Conservation (phyloP, 2,797 vertebrate genomes). For the Mionectes olivaceus region DNA sequence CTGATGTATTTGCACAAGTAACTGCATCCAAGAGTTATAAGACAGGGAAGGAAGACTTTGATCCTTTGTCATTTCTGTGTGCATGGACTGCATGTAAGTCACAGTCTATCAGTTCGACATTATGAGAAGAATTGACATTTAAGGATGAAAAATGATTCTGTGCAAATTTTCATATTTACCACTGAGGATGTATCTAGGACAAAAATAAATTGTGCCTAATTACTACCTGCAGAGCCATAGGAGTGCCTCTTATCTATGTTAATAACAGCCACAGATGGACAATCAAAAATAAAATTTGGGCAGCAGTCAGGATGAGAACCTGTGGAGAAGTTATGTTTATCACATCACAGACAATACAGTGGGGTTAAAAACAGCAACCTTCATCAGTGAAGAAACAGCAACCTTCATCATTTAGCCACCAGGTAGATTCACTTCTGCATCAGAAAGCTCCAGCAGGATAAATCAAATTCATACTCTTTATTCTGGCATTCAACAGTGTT, state of each 20-base stretch:
- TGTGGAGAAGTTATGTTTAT: conserved; percentile 30
- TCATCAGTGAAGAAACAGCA: conserved; percentile 67
- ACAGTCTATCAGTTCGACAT: not conserved
- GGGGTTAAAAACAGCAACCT: conserved; percentile 26
- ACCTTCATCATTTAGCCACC: conserved; percentile 58
- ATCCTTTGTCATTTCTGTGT: not conserved
- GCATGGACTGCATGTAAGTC: not conserved
- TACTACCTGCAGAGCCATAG: not conserved
- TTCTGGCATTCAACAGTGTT: not conserved
- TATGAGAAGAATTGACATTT: not conserved
- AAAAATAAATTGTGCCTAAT: conserved; percentile 30
- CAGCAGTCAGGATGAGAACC: conserved; percentile 1
- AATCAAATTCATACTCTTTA: not conserved
- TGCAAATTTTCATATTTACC: conserved; percentile 6
- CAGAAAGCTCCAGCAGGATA: conserved; percentile 27
- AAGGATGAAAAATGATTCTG: not conserved
- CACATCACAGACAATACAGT: conserved; percentile 7
- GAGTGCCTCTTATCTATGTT: not conserved
- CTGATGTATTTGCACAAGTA: not conserved
- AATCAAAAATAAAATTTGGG: conserved; percentile 3
- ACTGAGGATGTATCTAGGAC: not conserved
- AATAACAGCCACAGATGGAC: not conserved
- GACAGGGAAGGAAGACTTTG: not conserved
- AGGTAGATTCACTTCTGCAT: not conserved
- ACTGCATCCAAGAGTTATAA: not conserved